Conservation (phyloP, 2,113 vertebrate genomes). For the Lucifuga dentata region DNA sequence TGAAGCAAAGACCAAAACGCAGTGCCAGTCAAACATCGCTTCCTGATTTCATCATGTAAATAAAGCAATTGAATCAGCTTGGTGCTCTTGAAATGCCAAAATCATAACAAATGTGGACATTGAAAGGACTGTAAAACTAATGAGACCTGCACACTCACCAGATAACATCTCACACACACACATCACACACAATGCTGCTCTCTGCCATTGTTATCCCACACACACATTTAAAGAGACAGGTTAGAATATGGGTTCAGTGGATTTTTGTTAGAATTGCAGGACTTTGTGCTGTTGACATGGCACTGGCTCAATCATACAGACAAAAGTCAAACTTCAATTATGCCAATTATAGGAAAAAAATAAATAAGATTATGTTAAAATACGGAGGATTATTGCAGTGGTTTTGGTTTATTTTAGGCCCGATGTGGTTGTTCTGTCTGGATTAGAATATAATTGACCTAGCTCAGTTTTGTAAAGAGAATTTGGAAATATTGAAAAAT, state of each 20-base stretch:
- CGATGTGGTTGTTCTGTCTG: too few relatives aligned
- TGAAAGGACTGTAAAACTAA: constrained; percentile 21
- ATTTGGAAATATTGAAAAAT: not conserved
- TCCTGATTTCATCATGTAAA: constrained; percentile 46
- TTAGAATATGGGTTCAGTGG: constrained; percentile 4
- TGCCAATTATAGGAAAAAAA: too few relatives aligned
- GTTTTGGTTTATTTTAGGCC: too few relatives aligned
- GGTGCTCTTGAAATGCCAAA: constrained; percentile 38
- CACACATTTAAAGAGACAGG: not conserved
- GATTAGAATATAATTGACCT: not conserved
- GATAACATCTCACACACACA: constrained; percentile 20
- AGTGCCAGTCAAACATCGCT: constrained; percentile 45
- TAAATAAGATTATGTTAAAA: not conserved
- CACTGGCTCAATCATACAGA: not conserved
- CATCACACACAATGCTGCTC: constrained; percentile 8
- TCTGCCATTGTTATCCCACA: not conserved
- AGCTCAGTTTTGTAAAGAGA: not conserved
- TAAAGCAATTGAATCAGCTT: constrained; percentile 22
- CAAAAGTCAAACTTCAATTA: not conserved
- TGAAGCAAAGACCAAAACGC: constrained; percentile 48
- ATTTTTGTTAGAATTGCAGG: not conserved
- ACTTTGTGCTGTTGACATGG: constrained; percentile 8
- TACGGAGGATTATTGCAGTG: not conserved
- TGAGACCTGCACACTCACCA: constrained; percentile 14
- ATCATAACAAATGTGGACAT: constrained; percentile 14